phyloP scores from a whole-genome alignment of 2,888 invertebrate species.

The Chrysodeixis includens region DNA sequence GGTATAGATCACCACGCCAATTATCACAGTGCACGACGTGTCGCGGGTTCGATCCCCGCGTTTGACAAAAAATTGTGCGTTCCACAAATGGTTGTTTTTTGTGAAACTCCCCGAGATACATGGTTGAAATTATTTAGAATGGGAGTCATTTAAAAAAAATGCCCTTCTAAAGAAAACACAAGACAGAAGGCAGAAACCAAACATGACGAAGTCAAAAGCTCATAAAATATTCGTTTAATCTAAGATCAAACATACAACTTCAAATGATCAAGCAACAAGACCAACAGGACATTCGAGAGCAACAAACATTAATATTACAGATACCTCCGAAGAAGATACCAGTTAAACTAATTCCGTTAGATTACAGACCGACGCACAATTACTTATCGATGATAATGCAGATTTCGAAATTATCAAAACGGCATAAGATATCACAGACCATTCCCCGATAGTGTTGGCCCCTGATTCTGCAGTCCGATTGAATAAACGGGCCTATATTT shows the following conservation, averaged over 20 bases:
- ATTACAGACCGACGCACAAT: slow-evolving; percentile 44
- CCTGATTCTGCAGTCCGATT: slow-evolving; percentile 53
- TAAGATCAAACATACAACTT: slow-evolving; percentile 53
- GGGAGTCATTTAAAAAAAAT: too few species aligned
- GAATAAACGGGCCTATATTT: slow-evolving; percentile 55
- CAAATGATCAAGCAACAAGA: slow-evolving; percentile 48
- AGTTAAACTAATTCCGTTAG: slow-evolving; percentile 44
- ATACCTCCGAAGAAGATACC: slow-evolving; percentile 36
- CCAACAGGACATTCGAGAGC: slow-evolving; percentile 41
- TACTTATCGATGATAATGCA: slow-evolving; percentile 48
- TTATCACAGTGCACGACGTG: too few species aligned
- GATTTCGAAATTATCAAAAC: slow-evolving; percentile 52
- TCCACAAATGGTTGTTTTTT: too few species aligned
- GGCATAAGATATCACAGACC: slow-evolving; percentile 42
- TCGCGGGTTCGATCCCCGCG: too few species aligned
- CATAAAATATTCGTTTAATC: slow-evolving; percentile 52
- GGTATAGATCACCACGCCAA: too few species aligned
- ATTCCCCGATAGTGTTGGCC: slow-evolving; percentile 53
- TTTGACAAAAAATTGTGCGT: too few species aligned
- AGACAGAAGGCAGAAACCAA: slow-evolving; percentile 25
- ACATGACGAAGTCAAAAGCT: slow-evolving; percentile 38
- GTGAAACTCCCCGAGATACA: too few species aligned
- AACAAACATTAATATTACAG: slow-evolving; percentile 44
- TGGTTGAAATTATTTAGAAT: too few species aligned
- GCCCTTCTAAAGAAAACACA: slow-evolving; percentile 32